Percentiles rank a stretch among this genome's conserved stretches.
Evolutionary conservation across 2,888 invertebrate genomes (phyloP).

Genomic region (Aquatica leii): DNA sequence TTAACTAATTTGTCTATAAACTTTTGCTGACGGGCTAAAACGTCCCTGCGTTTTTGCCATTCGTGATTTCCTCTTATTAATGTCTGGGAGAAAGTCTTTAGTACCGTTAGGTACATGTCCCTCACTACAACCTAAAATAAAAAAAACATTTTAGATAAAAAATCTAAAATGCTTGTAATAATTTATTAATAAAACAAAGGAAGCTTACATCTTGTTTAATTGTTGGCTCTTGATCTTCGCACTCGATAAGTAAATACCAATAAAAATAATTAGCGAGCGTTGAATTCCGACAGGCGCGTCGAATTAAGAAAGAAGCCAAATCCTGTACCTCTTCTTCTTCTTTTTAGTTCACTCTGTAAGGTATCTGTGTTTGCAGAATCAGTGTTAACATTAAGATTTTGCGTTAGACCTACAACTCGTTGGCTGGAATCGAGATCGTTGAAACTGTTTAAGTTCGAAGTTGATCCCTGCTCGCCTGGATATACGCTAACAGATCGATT

Average conservation of each 20-base stretch:
- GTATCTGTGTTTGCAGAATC: slow-evolving; percentile 64
- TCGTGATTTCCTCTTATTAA: slow-evolving; percentile 74
- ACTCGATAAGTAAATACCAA: slow-evolving; percentile 96
- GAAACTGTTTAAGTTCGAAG: slow-evolving; percentile 53
- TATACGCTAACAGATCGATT: slow-evolving; percentile 55
- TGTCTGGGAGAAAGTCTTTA: slow-evolving; percentile 83
- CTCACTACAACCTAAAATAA: slow-evolving; percentile 61
- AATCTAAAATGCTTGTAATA: too few relatives aligned
- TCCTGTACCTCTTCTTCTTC: slow-evolving; percentile 66
- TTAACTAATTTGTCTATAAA: slow-evolving; percentile 92
- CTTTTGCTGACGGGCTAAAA: slow-evolving; percentile 84
- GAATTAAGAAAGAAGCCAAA: slow-evolving; percentile 90
- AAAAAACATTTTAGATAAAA: too few relatives aligned
- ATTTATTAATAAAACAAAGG: too few relatives aligned
- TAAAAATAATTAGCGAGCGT: slow-evolving; percentile 95
- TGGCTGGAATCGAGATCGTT: slow-evolving; percentile 52
- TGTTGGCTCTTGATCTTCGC: slow-evolving; percentile 83
- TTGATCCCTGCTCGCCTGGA: slow-evolving; percentile 54
- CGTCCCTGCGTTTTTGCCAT: slow-evolving; percentile 78
- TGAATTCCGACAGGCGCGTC: slow-evolving; percentile 87
- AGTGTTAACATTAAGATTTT: slow-evolving; percentile 52
- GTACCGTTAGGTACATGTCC: slow-evolving; percentile 89
- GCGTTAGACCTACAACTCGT: slow-evolving; percentile 47
- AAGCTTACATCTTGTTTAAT: slow-evolving; percentile 75
- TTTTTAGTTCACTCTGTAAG: slow-evolving; percentile 60